phyloP scores from a whole-genome alignment of 2,797 vertebrate genomes.

The Euphonia xanthogaster region DNA sequence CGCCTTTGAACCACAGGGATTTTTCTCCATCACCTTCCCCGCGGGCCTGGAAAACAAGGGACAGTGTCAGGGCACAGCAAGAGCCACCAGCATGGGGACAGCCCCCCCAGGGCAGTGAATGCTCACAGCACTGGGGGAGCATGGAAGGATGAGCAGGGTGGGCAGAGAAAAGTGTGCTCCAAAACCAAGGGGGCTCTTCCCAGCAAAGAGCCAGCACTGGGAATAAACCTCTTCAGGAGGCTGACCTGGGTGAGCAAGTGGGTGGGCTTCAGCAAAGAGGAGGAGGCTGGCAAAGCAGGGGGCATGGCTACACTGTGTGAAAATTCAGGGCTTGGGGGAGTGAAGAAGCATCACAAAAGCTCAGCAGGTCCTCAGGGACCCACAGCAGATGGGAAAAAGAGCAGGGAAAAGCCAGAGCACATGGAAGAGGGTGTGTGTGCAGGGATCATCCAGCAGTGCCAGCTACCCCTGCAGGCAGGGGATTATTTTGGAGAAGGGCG shows the following conservation, averaged over 20 bases:
- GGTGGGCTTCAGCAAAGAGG: background rate
- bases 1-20: slow-evolving; percentile 93
- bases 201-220: background rate
- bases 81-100: background rate
- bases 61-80: background rate
- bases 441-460: background rate
- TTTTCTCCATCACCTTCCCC: slow-evolving; percentile 89
- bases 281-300: background rate
- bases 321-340: background rate
- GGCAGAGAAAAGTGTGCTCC: background rate
- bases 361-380: background rate
- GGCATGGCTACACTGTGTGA: background rate
- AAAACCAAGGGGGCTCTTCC: background rate
- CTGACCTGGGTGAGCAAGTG: background rate
- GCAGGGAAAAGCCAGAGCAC: background rate
- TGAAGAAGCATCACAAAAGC: background rate
- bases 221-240: background rate
- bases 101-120: background rate
- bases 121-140: background rate
- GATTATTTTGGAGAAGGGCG: background rate
- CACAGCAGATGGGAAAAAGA: background rate
- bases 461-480: background rate
- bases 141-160: background rate
- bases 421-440: background rate
- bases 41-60: slow-evolving; percentile 80